Evolutionary conservation across 53 echinoderm and acorn worm species (phyloP).

Genomic region (Actinopyga echinites): DNA sequence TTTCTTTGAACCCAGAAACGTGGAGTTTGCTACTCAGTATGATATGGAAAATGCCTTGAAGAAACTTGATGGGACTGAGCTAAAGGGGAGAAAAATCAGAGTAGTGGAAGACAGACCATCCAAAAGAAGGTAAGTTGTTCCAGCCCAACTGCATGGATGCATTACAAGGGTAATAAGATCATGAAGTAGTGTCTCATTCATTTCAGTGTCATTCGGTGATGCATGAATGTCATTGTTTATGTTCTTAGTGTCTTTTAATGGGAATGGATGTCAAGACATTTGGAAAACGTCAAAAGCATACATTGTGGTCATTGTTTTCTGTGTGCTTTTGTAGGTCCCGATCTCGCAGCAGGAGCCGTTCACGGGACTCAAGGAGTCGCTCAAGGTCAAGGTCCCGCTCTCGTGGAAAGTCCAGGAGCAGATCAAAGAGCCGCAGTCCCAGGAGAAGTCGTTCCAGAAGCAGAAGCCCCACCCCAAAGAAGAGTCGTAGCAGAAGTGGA

Average conservation of each 20-base stretch:
- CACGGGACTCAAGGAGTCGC: constrained; percentile 40
- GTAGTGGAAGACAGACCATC: constrained; percentile 61
- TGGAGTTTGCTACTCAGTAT: constrained; percentile 77
- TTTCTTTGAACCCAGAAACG: constrained; percentile 63
- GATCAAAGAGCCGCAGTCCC: constrained; percentile 20
- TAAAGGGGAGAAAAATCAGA: constrained; percentile 78
- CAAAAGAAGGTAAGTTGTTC: too few relatives aligned
- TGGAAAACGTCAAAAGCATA: too few relatives aligned
- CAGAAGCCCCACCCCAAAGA: constrained; percentile 37
- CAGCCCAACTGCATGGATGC: too few relatives aligned
- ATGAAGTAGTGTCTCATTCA: too few relatives aligned
- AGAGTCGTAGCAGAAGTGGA: constrained; percentile 57
- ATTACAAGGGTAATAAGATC: too few relatives aligned
- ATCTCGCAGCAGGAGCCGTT: constrained; percentile 58
- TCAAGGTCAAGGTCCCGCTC: constrained; percentile 67
- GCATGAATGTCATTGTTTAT: too few relatives aligned
- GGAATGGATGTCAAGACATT: too few relatives aligned
- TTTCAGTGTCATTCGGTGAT: too few relatives aligned
- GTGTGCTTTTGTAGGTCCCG: constrained; percentile 50
- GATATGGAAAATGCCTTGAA: constrained; percentile 94
- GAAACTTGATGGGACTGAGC: constrained; percentile 88
- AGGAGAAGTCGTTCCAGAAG: constrained; percentile 47
- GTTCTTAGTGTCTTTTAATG: too few relatives aligned
- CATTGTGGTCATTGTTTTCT: too few relatives aligned
- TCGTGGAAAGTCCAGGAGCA: constrained; percentile 55